Evolutionary conservation across 2,888 invertebrate species (phyloP), one percentile per base, ranked within the genome.

Genomic region (Hanleya hanleyi): DNA sequence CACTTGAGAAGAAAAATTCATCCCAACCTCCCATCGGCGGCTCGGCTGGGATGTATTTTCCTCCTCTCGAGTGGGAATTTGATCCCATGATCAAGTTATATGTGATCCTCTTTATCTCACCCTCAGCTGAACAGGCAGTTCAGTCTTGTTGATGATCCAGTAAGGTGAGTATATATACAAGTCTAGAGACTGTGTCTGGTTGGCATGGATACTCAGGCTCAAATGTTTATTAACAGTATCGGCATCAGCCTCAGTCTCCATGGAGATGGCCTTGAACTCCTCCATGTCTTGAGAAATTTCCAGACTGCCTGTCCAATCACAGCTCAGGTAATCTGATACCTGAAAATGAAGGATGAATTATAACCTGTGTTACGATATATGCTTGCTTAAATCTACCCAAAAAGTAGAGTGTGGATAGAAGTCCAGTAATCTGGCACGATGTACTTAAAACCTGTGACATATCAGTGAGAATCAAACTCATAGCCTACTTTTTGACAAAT

Each of bases 251-350:
- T 95, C 95, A 1, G 94, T 92, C 37, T 92, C 92, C 93, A 95
- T 93, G 76, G 92, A 92, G 18, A 95, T 91, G 29, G 92, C 93
- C 77, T 88, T 88, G 87, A 94, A 94, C 79, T 91, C 91, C 47
- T 94, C 94, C 75, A 94, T 90, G 77, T 90, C 94, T 83, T 92
- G 92, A 0, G 94, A 93, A 68, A 96, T 87, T 57, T 93, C 94
- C 70, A 95, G 93, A 65, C 91, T 92, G 0, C 95, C 95, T 2
- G 92, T 92, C 95, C 96, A 96, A 22, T 93, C 93, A 66, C 93
- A 89, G 0, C 93, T 94, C 81, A 94, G 91, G 85, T 95, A 95
- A 71, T 93, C 93, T 70, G 91, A 90, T 18, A 93, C 91, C 92
- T 93, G 78, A 32, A 83, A 85, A 57, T 15, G 36, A 57, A 57